phyloP scores from a whole-genome alignment of 2,113 vertebrate genomes.

The Caranx ignobilis region DNA sequence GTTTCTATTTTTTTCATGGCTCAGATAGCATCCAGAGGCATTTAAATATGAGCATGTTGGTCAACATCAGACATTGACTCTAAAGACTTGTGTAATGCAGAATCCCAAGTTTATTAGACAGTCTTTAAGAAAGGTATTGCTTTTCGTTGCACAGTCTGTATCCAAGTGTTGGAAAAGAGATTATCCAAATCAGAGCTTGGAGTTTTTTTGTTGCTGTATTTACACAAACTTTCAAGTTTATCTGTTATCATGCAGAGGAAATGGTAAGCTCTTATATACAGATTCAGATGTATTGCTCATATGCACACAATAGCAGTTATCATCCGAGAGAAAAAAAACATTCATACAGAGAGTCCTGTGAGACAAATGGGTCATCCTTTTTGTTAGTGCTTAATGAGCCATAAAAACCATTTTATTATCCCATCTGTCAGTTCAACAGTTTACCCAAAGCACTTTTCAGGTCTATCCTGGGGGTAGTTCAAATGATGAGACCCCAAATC shows the following conservation, averaged over 20 bases:
- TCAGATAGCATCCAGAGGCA: neutral
- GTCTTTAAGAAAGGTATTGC: conserved; percentile 54
- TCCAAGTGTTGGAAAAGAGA: conserved; percentile 44
- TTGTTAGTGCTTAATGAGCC: conserved; percentile 67
- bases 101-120: conserved; percentile 75
- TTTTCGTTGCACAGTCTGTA: conserved; percentile 54
- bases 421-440: conserved; percentile 66
- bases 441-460: conserved; percentile 63
- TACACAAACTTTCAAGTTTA: conserved; percentile 54
- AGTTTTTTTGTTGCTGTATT: conserved; percentile 4
- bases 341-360: conserved; percentile 43
- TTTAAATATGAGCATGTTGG: neutral
- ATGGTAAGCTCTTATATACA: conserved; percentile 53
- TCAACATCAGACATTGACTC: conserved; percentile 27
- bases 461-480: conserved; percentile 42
- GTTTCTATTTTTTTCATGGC: neutral
- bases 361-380: conserved; percentile 63
- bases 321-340: conserved; percentile 22
- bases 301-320: conserved; percentile 25
- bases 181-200: conserved; percentile 28
- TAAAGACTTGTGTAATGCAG: conserved; percentile 34
- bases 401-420: conserved; percentile 53
- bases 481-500: conserved; percentile 46
- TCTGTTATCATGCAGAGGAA: conserved; percentile 36
- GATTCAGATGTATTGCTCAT: conserved; percentile 45